Evolutionary conservation across 2,113 vertebrate genomes (phyloP), one percentile per base, ranked within the genome.

Genomic region (Malurus cyaneus): DNA sequence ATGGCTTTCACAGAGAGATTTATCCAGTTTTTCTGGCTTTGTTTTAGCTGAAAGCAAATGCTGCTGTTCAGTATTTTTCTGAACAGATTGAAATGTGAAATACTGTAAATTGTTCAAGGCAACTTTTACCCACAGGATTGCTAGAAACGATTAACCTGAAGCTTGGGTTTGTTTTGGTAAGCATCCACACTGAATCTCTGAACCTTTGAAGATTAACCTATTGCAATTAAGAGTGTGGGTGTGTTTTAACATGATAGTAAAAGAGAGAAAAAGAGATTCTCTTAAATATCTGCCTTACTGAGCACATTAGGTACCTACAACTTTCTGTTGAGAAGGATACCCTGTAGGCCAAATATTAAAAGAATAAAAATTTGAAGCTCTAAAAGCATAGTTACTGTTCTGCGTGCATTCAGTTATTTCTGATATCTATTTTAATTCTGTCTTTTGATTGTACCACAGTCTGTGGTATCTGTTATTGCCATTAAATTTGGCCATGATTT

Each of bases 1-100:
- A 44, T 16, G 21, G 59, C 46, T 93, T 92, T 91, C 50, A 93
- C 41, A 39, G 60, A 73, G 59, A 84, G 41, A 86, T 95, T 89
- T 95, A 86, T 89, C 60, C 67, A 62, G 6, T 73, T 86, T 88
- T 92, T 86, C 47, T 95, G 71, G 71, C 59, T 96, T 94, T 62
- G 34, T 73, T 94, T 89, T 56, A 83, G 49, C 60, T 93, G 52
- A 77, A 90, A 94, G 36, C 44, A 85, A 78, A 82, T 56, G 34
- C 19, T 91, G 21, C 23, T 90, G 78, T 94, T 80, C 60, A 77
- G 9, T 70, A 18, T 59, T 60, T 85, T 83, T 95, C 52, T 74
- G 66, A 96, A 59, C 18, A 74, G 80, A 91, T 77, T 44, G 50
- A 78, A 90, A 72, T 49, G 69, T 83, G 47, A 88, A 88, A 56